These are phyloP conservation scores for Steinernema khuongi DNA, from an alignment of 1,140 invertebrate species.

Conservation along the genomic window DNA sequence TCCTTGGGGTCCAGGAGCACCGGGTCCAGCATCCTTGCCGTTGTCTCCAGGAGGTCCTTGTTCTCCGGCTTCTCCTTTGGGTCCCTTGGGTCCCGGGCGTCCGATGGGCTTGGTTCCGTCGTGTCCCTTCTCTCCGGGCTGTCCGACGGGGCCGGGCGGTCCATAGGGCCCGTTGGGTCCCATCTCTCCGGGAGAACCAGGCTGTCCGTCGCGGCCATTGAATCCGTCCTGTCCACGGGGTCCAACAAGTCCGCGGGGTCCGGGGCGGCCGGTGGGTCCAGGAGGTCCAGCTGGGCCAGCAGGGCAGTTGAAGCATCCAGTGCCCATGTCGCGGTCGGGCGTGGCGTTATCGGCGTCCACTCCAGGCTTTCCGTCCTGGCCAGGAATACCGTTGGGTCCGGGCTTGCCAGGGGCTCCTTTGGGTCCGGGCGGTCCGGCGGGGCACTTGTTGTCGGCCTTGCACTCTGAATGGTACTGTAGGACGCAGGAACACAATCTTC, in stretches of 20 bases:
- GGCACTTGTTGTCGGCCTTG: constrained; percentile 42
- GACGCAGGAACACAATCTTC: constrained; percentile 15
- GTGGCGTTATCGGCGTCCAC: not conserved
- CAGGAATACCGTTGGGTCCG: constrained; percentile 24
- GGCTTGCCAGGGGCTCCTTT: constrained; percentile 27
- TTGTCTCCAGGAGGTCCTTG: constrained; percentile 15
- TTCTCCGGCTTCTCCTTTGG: constrained; percentile 25
- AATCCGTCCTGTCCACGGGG: constrained; percentile 26
- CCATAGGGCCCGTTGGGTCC: constrained; percentile 18
- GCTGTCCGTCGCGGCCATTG: constrained; percentile 34
- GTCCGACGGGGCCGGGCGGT: not conserved
- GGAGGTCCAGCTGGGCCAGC: constrained; percentile 21
- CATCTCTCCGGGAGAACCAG: constrained; percentile 35
- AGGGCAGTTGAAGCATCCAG: constrained; percentile 1
- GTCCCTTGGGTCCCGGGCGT: constrained; percentile 6
- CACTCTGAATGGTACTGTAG: constrained; percentile 10
- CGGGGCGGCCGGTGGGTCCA: constrained; percentile 21
- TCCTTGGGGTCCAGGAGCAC: constrained; percentile 30
- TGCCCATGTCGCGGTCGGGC: not conserved
- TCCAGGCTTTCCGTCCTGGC: constrained; percentile 34
- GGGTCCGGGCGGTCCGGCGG: constrained; percentile 38
- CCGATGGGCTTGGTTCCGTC: not conserved
- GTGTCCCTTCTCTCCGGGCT: not conserved
- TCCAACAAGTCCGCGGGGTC: constrained; percentile 18
- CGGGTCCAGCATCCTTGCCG: not conserved